Evolutionary conservation across 1,140 invertebrate genomes (phyloP).

Genomic region (Heliconius hermathena): DNA sequence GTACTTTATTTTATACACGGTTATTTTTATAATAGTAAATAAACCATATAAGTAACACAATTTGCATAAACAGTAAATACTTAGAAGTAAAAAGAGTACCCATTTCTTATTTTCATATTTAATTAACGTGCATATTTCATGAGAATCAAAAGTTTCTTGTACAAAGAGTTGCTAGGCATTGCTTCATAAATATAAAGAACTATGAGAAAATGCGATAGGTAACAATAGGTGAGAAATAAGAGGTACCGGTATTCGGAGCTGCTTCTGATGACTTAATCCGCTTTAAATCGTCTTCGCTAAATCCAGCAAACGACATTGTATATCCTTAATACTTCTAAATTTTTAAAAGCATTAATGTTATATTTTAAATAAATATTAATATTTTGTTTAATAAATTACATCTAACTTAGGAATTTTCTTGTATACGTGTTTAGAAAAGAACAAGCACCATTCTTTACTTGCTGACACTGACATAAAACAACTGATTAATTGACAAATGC

Average conservation of each 20-base stretch:
- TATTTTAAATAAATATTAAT: not conserved
- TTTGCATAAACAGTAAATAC: too few species aligned
- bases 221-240: conserved; percentile 31
- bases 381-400: not conserved
- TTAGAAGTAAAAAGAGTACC: not conserved
- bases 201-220: conserved; percentile 40
- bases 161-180: not conserved
- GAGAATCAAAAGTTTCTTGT: not conserved
- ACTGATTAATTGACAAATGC: not conserved
- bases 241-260: conserved; percentile 56
- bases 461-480: not conserved
- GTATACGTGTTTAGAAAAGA: conserved; percentile 22
- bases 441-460: not conserved
- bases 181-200: not conserved
- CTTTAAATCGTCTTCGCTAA: conserved; percentile 74
- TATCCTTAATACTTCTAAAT: not conserved
- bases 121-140: not conserved
- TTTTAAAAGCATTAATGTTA: not conserved
- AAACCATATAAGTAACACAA: too few species aligned
- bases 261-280: conserved; percentile 63
- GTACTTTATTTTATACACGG: too few species aligned
- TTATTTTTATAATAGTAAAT: too few species aligned
- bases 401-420: not conserved
- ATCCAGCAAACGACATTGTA: conserved; percentile 58
- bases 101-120: not conserved